A percentile compares a stretch with the other conserved stretches of the same genome.
Conservation (phyloP, 2,888 invertebrate genomes). For the Ferrisia virgata region DNA sequence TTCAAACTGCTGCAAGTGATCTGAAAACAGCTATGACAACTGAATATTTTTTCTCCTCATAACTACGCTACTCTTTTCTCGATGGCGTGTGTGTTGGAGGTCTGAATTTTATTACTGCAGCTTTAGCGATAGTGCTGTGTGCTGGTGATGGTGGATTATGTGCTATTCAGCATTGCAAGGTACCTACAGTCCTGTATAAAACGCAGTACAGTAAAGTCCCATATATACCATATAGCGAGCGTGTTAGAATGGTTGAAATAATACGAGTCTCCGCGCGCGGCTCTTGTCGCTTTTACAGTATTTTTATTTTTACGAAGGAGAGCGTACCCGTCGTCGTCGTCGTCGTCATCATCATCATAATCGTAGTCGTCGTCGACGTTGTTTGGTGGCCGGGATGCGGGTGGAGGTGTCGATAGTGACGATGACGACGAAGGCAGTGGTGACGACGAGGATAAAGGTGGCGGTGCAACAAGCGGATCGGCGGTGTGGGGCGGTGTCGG, state of each 20-base stretch:
- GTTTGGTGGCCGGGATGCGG: neutral
- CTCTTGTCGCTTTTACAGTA: neutral
- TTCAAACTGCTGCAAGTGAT: too few species aligned
- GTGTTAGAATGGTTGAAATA: neutral
- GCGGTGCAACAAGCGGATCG: too few species aligned
- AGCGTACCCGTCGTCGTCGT: neutral
- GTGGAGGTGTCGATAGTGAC: conserved; percentile 20
- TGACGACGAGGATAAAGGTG: neutral
- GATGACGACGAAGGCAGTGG: neutral
- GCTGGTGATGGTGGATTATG: neutral
- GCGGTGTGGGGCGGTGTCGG: neutral
- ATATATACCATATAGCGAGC: neutral
- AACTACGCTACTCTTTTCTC: too few species aligned
- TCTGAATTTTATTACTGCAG: too few species aligned
- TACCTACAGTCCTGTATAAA: too few species aligned
- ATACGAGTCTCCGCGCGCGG: conserved; percentile 14
- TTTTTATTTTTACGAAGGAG: conserved; percentile 17
- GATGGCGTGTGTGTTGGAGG: too few species aligned
- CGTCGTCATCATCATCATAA: neutral
- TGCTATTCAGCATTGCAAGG: neutral
- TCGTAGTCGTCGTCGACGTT: neutral
- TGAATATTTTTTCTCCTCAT: too few species aligned
- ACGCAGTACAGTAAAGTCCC: neutral
- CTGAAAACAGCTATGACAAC: too few species aligned
- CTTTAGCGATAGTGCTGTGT: too few species aligned